Evolutionary conservation across 2,888 invertebrate genomes (phyloP).

Genomic region (Allygus modestus): DNA sequence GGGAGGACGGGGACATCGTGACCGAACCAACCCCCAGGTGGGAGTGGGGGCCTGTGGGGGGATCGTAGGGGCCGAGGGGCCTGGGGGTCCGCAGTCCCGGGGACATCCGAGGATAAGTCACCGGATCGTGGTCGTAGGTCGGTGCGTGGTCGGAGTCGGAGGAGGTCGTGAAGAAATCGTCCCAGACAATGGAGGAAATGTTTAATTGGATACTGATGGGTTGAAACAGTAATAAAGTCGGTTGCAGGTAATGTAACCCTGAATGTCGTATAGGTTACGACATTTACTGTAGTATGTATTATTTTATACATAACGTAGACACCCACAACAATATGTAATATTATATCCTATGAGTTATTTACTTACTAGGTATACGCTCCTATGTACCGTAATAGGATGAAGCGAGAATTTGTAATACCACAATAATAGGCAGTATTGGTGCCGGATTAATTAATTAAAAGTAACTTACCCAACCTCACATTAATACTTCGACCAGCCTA

Average conservation of each 20-base stretch:
- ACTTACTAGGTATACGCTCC: too few relatives aligned
- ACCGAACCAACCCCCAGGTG: slow-evolving; percentile 34
- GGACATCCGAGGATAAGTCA: slow-evolving; percentile 32
- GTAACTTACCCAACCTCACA: too few relatives aligned
- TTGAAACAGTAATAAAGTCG: not conserved
- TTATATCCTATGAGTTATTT: too few relatives aligned
- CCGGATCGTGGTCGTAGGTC: not conserved
- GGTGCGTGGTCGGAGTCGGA: slow-evolving; percentile 12
- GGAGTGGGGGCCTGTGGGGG: not conserved
- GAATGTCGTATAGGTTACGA: too few relatives aligned
- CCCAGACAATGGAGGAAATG: slow-evolving; percentile 10
- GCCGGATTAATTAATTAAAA: too few relatives aligned
- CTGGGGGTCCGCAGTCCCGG: not conserved
- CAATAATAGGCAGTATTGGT: too few relatives aligned
- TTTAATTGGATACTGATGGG: not conserved
- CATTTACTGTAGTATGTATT: too few relatives aligned
- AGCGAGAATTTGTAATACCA: too few relatives aligned
- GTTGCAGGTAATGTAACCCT: not conserved
- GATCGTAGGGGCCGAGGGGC: not conserved
- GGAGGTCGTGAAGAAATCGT: not conserved
- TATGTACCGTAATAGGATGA: too few relatives aligned
- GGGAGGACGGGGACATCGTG: slow-evolving; percentile 43
- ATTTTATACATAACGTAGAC: too few relatives aligned
- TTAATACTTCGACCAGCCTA: too few relatives aligned
- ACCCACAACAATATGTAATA: too few relatives aligned